Conservation (phyloP, 2,113 vertebrate species). For the Hylia prasina region DNA sequence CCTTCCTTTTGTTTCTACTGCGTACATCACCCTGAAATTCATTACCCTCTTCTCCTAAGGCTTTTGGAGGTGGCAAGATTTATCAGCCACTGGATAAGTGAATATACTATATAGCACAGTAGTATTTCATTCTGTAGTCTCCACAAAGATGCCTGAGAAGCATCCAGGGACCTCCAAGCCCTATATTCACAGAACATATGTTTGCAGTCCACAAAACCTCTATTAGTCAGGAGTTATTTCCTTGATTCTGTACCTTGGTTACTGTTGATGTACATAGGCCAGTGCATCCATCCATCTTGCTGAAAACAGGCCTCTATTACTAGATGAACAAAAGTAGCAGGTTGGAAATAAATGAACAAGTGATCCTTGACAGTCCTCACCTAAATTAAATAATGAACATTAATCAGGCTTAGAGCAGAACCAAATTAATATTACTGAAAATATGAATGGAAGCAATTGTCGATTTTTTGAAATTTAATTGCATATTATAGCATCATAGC, state of each 20-base stretch:
- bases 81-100: neutral
- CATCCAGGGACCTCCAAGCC: neutral
- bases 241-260: neutral
- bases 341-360: neutral
- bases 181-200: neutral
- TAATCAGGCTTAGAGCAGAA: neutral
- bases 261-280: neutral
- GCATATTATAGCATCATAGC: neutral
- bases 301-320: neutral
- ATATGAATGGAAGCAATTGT: neutral
- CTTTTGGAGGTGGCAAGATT: neutral
- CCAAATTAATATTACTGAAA: neutral
- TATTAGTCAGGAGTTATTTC: slow-evolving; percentile 3
- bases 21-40: slow-evolving; percentile 21
- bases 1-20: slow-evolving; percentile 16
- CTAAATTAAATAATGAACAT: neutral
- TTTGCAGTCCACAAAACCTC: neutral
- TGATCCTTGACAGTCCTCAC: neutral
- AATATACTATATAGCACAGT: neutral
- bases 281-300: neutral
- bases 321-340: neutral
- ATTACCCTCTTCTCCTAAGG: neutral
- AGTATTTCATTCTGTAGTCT: neutral
- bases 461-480: neutral
- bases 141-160: neutral